A percentile compares a stretch with the other conserved stretches of the same genome.
Conservation (phyloP, 2,888 invertebrate species). For the Rhaphigaster nebulosa region DNA sequence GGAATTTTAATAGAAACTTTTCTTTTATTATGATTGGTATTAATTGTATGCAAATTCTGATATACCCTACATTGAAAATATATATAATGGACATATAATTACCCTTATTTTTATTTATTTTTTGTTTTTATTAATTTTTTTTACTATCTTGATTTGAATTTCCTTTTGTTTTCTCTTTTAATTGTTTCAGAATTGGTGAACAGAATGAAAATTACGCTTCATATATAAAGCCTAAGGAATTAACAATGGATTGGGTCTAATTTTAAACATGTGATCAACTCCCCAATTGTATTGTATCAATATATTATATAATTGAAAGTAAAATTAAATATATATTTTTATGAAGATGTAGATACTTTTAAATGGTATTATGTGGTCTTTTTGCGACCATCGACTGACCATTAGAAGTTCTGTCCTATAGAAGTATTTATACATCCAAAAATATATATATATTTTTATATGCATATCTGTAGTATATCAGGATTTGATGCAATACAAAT, state of each 20-base stretch:
- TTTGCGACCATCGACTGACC: slow-evolving; percentile 3
- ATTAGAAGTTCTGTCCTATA: background rate
- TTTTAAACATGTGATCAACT: slow-evolving; percentile 32
- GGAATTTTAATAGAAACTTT: slow-evolving; percentile 29
- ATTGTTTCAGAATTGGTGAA: slow-evolving; percentile 58
- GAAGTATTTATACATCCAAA: background rate
- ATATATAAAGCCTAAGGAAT: slow-evolving; percentile 49
- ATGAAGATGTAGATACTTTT: background rate
- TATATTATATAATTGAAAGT: background rate
- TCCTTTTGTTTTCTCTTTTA: slow-evolving; percentile 41
- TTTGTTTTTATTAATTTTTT: background rate
- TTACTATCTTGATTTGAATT: slow-evolving; percentile 22
- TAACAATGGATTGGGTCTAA: background rate
- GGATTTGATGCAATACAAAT: slow-evolving; percentile 29
- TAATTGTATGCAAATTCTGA: slow-evolving; percentile 7
- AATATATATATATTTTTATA: background rate
- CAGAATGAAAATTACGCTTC: slow-evolving; percentile 57
- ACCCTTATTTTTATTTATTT: slow-evolving; percentile 23
- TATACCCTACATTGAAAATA: background rate
- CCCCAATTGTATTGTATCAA: slow-evolving; percentile 25
- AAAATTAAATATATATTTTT: slow-evolving; percentile 6
- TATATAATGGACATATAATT: background rate
- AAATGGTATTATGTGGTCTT: background rate
- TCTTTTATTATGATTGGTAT: background rate
- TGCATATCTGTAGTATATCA: background rate